Evolutionary conservation across 1,140 invertebrate genomes (phyloP).

Genomic region (Drosophila parvula): DNA sequence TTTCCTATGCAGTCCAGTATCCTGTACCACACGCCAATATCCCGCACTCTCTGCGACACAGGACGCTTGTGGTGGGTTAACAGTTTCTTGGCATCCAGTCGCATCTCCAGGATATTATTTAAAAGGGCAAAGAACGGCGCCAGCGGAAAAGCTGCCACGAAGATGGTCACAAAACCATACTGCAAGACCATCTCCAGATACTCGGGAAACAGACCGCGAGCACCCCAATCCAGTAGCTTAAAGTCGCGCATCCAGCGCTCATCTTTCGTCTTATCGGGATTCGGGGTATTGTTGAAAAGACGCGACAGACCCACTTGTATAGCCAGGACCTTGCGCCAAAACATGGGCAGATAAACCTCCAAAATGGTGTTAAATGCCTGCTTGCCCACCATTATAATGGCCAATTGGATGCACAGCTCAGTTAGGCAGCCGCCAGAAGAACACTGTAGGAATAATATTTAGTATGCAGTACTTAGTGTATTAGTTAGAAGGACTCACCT

Average conservation of each 20-base stretch:
- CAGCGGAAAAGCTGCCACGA: conserved; percentile 95
- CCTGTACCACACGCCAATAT: conserved; percentile 96
- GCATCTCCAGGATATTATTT: conserved; percentile 95
- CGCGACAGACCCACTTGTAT: conserved; percentile 84
- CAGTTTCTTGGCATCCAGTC: conserved; percentile 94
- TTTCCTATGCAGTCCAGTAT: conserved; percentile 96
- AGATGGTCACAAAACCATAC: conserved; percentile 96
- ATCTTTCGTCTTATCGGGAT: conserved; percentile 82
- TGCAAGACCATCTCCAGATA: conserved; percentile 99
- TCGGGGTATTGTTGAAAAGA: conserved; percentile 70
- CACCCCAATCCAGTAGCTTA: conserved; percentile 94
- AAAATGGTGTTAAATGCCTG: conserved; percentile 96
- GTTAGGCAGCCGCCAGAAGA: conserved; percentile 95
- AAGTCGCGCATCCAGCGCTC: conserved; percentile 96
- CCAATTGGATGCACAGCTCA: conserved; percentile 96
- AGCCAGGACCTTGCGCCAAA: conserved; percentile 90
- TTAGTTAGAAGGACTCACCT: conserved; percentile 85
- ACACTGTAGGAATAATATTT: conserved; percentile 85
- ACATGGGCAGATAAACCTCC: conserved; percentile 90
- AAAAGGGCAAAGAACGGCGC: conserved; percentile 94
- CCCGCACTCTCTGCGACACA: conserved; percentile 92
- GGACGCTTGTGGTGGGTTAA: conserved; percentile 93
- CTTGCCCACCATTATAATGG: conserved; percentile 98
- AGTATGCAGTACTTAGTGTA: neutral
- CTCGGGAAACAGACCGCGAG: conserved; percentile 96